Evolutionary conservation across 2,888 invertebrate genomes (phyloP).

Genomic region (Melikaiella ostensackeni): DNA sequence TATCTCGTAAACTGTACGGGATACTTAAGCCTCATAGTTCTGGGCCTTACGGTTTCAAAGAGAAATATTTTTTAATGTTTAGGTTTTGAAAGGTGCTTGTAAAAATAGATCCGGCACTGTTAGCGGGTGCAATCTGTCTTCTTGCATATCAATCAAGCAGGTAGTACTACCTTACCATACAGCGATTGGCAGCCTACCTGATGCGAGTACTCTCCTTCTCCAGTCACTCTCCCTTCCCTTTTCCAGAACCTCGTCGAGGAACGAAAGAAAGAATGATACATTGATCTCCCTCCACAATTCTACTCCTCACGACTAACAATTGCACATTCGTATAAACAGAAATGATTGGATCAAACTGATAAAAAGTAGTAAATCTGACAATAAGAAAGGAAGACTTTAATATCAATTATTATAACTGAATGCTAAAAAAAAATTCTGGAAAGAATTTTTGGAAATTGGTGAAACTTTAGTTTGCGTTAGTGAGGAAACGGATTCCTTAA

Average conservation of each 20-base stretch:
- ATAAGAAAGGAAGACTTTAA: not conserved
- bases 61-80: too few relatives aligned
- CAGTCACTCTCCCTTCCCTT: not conserved
- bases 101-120: slow-evolving; percentile 27
- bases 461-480: too few relatives aligned
- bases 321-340: not conserved
- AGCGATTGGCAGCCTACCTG: slow-evolving; percentile 36
- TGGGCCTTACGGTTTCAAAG: too few relatives aligned
- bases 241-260: not conserved
- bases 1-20: too few relatives aligned
- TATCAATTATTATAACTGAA: not conserved
- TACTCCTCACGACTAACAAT: not conserved
- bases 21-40: too few relatives aligned
- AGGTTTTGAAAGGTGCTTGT: not conserved
- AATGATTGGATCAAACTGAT: slow-evolving; percentile 8
- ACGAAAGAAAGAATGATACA: slow-evolving; percentile 18
- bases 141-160: slow-evolving; percentile 38
- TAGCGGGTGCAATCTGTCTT: slow-evolving; percentile 37
- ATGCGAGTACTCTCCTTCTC: slow-evolving; percentile 3
- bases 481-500: too few relatives aligned
- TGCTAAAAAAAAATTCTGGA: too few relatives aligned
- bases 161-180: slow-evolving; percentile 24
- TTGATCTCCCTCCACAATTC: not conserved
- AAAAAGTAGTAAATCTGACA: not conserved
- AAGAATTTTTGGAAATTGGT: too few relatives aligned